Evolutionary conservation across 2,888 invertebrate species (phyloP).

Genomic region (Dascillus cervinus): DNA sequence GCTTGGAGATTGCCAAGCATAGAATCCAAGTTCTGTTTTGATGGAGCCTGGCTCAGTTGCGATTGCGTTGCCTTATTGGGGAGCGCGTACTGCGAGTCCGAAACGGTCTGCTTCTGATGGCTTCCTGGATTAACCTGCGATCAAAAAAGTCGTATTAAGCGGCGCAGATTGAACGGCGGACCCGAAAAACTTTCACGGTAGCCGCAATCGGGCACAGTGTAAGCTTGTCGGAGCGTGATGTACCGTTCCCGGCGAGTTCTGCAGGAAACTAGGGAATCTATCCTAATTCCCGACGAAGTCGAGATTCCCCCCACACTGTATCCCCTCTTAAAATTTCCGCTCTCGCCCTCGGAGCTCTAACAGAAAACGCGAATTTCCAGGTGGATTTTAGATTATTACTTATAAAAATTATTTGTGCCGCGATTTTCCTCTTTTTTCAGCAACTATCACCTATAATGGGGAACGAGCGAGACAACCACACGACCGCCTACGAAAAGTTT

Average conservation of each 20-base stretch:
- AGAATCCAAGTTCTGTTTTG: slow-evolving; percentile 49
- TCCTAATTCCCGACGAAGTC: slow-evolving; percentile 17
- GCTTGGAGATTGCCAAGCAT: slow-evolving; percentile 93
- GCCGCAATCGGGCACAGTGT: too few species aligned
- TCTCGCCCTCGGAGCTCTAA: slow-evolving; percentile 12
- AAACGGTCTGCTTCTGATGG: slow-evolving; percentile 58
- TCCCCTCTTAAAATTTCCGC: slow-evolving; percentile 16
- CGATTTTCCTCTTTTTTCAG: too few species aligned
- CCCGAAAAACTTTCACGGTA: too few species aligned
- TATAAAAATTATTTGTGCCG: too few species aligned
- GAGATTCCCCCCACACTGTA: slow-evolving; percentile 24
- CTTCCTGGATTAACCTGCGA: slow-evolving; percentile 55
- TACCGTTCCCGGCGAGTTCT: slow-evolving; percentile 10
- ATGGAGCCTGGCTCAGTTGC: slow-evolving; percentile 34
- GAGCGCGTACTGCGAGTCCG: slow-evolving; percentile 63
- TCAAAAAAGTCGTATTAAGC: slow-evolving; percentile 5
- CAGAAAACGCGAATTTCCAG: slow-evolving; percentile 12
- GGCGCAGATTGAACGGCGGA: not conserved
- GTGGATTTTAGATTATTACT: too few species aligned
- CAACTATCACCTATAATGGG: too few species aligned
- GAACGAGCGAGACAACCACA: too few species aligned
- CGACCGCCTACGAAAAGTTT: too few species aligned
- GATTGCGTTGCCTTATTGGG: slow-evolving; percentile 46
- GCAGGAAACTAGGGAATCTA: slow-evolving; percentile 11
- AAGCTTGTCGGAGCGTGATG: too few species aligned